phyloP scores from a whole-genome alignment of 2,797 vertebrate species.

The Nyctibius grandis region DNA sequence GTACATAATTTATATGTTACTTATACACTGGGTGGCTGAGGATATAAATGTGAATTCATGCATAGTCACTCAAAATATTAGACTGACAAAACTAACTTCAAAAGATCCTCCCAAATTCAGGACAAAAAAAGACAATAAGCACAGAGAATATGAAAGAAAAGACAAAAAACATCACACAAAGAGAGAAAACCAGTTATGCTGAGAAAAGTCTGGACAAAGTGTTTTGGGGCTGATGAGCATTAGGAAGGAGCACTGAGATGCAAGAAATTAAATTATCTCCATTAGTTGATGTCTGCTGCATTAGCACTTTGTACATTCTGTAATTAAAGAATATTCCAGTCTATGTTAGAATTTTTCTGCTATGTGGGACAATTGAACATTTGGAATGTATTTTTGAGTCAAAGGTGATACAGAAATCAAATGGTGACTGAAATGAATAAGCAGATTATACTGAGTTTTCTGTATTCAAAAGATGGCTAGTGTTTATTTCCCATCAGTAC shows the following conservation, averaged over 20 bases:
- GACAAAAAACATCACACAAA: not conserved
- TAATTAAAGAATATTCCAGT: not conserved
- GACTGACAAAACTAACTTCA: not conserved
- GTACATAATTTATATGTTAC: not conserved
- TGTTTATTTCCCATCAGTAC: not conserved
- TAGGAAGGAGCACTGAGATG: not conserved
- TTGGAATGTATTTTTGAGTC: not conserved
- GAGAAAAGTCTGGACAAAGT: not conserved
- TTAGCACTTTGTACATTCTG: not conserved
- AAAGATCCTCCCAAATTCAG: not conserved
- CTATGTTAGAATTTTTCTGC: not conserved
- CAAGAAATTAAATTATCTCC: not conserved
- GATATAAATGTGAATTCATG: not conserved
- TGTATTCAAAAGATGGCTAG: not conserved
- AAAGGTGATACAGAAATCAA: not conserved
- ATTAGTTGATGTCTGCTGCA: not conserved
- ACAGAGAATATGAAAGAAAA: not conserved
- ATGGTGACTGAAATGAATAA: not conserved
- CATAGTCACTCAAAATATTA: not conserved
- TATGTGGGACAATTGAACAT: not conserved
- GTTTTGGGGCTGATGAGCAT: not conserved
- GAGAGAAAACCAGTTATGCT: not conserved
- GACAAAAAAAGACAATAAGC: not conserved
- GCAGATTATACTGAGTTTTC: not conserved
- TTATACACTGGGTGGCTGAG: not conserved